Conservation (phyloP, 1,140 invertebrate species). For the Drosophila tropicalis region DNA sequence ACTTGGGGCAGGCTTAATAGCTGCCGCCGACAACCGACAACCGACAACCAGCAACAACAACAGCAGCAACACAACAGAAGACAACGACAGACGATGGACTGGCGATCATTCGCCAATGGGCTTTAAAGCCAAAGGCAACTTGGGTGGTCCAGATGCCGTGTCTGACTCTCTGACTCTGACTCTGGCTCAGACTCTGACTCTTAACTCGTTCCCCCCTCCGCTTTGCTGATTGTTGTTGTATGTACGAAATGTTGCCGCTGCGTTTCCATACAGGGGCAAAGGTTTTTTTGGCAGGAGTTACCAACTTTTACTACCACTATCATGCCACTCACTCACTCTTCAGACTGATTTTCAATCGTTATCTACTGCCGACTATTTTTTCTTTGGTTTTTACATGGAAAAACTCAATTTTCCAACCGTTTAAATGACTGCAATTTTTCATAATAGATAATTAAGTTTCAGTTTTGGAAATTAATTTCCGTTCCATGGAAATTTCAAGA, state of each 20-base stretch:
- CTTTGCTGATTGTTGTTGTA: conserved; percentile 14
- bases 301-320: not conserved
- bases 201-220: not conserved
- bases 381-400: conserved; percentile 36
- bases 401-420: conserved; percentile 51
- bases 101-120: conserved; percentile 47
- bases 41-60: conserved; percentile 10
- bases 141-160: conserved; percentile 79
- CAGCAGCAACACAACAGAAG: conserved; percentile 5
- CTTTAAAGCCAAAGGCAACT: conserved; percentile 60
- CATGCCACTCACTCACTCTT: not conserved
- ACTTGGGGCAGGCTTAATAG: conserved; percentile 78
- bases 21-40: conserved; percentile 38
- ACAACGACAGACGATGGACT: conserved; percentile 10
- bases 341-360: conserved; percentile 7
- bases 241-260: conserved; percentile 29
- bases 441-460: conserved; percentile 75
- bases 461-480: conserved; percentile 52
- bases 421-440: conserved; percentile 75
- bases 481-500: conserved; percentile 52
- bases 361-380: conserved; percentile 14
- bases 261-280: conserved; percentile 56
- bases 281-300: conserved; percentile 46
- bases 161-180: conserved; percentile 43
- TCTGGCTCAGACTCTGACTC: conserved; percentile 11